Conservation (phyloP, 2,888 invertebrate species). For the Smittia aterrima region DNA sequence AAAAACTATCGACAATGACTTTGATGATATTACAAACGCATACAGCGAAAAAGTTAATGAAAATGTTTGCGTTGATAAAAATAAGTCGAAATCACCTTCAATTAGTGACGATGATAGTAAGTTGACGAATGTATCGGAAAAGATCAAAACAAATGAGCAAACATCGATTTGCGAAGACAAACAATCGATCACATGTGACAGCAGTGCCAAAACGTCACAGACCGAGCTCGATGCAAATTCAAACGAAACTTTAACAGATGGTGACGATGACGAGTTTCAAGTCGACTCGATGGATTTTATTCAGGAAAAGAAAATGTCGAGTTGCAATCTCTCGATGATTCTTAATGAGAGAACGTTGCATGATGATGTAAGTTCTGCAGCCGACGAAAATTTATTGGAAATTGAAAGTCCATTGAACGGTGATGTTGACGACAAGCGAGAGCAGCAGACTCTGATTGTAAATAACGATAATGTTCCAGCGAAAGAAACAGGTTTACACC, state of each 20-base stretch:
- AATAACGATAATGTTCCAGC: slow-evolving; percentile 26
- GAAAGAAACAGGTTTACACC: slow-evolving; percentile 15
- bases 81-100: slow-evolving; percentile 28
- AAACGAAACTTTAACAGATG: slow-evolving; percentile 3
- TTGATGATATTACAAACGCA: slow-evolving; percentile 1
- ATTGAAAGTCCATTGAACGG: slow-evolving; percentile 34
- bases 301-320: background rate
- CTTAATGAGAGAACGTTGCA: background rate
- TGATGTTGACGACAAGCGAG: background rate
- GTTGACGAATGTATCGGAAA: background rate
- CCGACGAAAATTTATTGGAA: background rate
- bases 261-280: background rate
- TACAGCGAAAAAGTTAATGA: slow-evolving; percentile 2
- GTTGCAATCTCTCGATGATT: slow-evolving; percentile 33
- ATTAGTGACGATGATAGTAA: slow-evolving; percentile 12
- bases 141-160: background rate
- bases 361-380: slow-evolving; percentile 28
- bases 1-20: slow-evolving; percentile 34
- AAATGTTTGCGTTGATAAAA: background rate
- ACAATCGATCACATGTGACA: too few relatives aligned
- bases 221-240: background rate
- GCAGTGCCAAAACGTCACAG: too few relatives aligned
- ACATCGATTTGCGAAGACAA: slow-evolving; percentile 10
- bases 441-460: slow-evolving; percentile 19
- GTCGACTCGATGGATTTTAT: background rate